These are phyloP conservation scores for Silurus aristotelis DNA, from an alignment of 2,797 vertebrate species.

Conservation along the genomic window DNA sequence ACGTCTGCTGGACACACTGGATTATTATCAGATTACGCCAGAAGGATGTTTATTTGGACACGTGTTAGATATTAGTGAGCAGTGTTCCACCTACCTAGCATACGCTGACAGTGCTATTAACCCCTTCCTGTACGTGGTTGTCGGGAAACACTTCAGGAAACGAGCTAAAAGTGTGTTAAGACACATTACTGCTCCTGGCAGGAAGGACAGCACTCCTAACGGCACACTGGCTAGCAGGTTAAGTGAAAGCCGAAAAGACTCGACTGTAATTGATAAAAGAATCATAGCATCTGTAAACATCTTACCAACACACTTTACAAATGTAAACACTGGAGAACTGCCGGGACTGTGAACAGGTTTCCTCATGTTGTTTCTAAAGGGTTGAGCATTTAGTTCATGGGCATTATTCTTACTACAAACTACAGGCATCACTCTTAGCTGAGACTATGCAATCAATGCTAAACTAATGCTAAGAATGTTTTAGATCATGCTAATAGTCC, in stretches of 20 bases:
- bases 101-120: constrained; percentile 88
- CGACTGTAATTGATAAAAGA: background rate
- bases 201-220: constrained; percentile 53
- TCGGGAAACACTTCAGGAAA: constrained; percentile 85
- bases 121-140: constrained; percentile 83
- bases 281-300: background rate
- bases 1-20: constrained; percentile 75
- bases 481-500: background rate
- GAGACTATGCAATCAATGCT: background rate
- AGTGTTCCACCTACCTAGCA: constrained; percentile 73
- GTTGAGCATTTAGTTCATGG: background rate
- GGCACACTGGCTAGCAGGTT: constrained; percentile 47
- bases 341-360: background rate
- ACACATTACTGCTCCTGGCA: constrained; percentile 21
- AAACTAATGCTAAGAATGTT: background rate
- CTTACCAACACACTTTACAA: background rate
- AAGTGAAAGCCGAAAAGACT: constrained; percentile 41
- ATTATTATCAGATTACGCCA: constrained; percentile 48
- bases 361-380: background rate
- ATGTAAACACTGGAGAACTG: background rate
- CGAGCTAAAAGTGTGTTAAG: constrained; percentile 75
- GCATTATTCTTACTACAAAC: background rate
- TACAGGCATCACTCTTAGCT: background rate
- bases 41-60: constrained; percentile 64
- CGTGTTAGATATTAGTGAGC: constrained; percentile 69